Evolutionary conservation across 2,888 invertebrate genomes (phyloP).

Genomic region (Galerucella pusilla): DNA sequence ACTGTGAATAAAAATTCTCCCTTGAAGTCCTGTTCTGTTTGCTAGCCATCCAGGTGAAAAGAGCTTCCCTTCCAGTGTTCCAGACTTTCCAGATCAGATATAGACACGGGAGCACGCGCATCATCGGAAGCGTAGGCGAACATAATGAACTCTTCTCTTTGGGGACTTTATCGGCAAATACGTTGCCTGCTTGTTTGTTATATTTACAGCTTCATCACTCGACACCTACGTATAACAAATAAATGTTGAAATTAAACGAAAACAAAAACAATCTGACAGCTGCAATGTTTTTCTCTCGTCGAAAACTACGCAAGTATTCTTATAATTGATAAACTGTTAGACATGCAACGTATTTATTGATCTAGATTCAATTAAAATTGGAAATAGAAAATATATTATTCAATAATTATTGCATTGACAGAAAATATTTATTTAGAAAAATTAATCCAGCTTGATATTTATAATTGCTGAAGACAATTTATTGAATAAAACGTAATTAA

Average conservation of each 20-base stretch:
- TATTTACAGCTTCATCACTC: constrained; percentile 1
- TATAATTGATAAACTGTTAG: neutral
- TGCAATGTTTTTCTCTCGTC: neutral
- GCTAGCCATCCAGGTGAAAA: constrained; percentile 22
- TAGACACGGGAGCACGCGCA: constrained; percentile 14
- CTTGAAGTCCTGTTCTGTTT: constrained; percentile 1
- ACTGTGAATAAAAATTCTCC: neutral
- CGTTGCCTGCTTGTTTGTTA: constrained; percentile 13
- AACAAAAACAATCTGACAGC: neutral
- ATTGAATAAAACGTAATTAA: no score
- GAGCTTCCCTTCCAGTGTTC: constrained; percentile 16
- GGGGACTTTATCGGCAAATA: constrained; percentile 15
- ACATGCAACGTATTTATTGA: neutral
- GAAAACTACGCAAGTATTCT: neutral
- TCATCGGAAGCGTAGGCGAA: constrained; percentile 2
- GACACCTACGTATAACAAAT: neutral
- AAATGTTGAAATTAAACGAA: neutral
- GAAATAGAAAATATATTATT: no score
- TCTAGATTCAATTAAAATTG: neutral
- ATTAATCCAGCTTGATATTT: no score
- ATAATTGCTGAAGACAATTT: no score
- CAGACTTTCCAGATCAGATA: constrained; percentile 18
- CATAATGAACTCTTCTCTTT: constrained; percentile 16
- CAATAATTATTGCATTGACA: no score
- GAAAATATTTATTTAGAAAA: no score